Base-by-base conservation (phyloP, 2,888 invertebrate genomes). In the Epirrita christyi region DNA sequence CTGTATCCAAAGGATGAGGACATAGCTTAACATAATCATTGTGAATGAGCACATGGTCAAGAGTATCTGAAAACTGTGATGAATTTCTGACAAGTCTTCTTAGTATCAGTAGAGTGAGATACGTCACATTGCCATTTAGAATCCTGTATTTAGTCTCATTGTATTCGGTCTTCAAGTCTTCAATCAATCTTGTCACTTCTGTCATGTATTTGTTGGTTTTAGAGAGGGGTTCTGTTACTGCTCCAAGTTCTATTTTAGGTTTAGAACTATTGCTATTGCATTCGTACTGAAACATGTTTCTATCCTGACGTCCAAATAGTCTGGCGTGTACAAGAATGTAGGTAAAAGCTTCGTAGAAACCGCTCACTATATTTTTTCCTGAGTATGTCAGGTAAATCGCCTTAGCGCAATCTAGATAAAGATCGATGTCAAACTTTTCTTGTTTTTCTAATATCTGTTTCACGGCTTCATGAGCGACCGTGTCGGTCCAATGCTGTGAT, bases 301-400 rank as follows among this genome's bases (percentile, higher is more conserved):
- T 46, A 7, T 47, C 28, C n/a, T 53, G 48, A 27, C 61, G 56
- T 1, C 59, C 59, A 9, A 56, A 64, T 32, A 29, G 50, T 14
- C 61, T 56, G 10, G 64, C 55, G 41, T 64, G 61, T 4, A 54
- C 61, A 6, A 64, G 40, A 9, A 64, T 48, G 40, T 64, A 64
- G 10, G 45, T 44, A 9, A 53, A 28, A 14, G 53, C 55, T 10
- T 42, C n/a, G 27, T 29, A 11, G 37, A 37, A 29, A 5, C 43
- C 28, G 29, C 7, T 14, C 4, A 11, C 11, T 3, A 29, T 10
- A 10, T 49, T 6, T 29, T 29, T 29, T 14, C 63, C 61, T 4
- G 63, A 59, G 13, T 57, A 61, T 10, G 34, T 37, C 9, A 48
- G 46, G 15, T 50, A 57, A n/a, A 61, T 45, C 0, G 48, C 32